Evolutionary conservation across 1,140 invertebrate genomes (phyloP), one percentile per base, ranked within the genome.

Genomic region (Calosoma granatense): DNA sequence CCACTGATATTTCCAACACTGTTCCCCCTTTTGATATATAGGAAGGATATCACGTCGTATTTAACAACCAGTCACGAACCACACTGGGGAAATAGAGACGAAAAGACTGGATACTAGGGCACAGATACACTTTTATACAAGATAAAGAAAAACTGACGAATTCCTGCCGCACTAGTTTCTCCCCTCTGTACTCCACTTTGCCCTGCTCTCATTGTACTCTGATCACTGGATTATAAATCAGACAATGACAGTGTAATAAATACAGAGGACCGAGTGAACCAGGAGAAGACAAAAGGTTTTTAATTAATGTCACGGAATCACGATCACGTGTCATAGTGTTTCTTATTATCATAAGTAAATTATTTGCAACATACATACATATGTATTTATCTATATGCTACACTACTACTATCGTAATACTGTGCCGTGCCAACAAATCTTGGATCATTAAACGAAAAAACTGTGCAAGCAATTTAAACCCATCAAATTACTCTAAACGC

Each of bases 381-480:
- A 36, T 36, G 6, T 36, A 36, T 36, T 9, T 36, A 36, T n/a
- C 26, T 36, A 36, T n/a, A n/a, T n/a, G n/a, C n/a, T n/a, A 36
- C 26, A 36, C 26, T 36, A 36, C 6, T 36, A n/a, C 26, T n/a
- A 9, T 6, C 26, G 26, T 36, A 36, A 36, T 9, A 36, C 26
- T n/a, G 26, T n/a, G n/a, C n/a, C n/a, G n/a, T n/a, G n/a, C n/a
- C n/a, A 36, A 36, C n/a, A n/a, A 36, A 6, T 36, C 6, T 36
- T 47, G 41, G 41, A 47, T 17, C 41, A 47, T 47, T 47, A 47
- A 47, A 47, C 41, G 41, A 47, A 47, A 17, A 47, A 47, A 47
- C n/a, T 47, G 41, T 47, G 41, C 41, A 47, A 47, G 41, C 41
- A 47, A 47, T 47, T 47, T 47, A 47, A 47, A 47, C 3, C 41